Evolutionary conservation across 2,888 invertebrate species (phyloP).

Genomic region (Spilosoma lubricipeda): DNA sequence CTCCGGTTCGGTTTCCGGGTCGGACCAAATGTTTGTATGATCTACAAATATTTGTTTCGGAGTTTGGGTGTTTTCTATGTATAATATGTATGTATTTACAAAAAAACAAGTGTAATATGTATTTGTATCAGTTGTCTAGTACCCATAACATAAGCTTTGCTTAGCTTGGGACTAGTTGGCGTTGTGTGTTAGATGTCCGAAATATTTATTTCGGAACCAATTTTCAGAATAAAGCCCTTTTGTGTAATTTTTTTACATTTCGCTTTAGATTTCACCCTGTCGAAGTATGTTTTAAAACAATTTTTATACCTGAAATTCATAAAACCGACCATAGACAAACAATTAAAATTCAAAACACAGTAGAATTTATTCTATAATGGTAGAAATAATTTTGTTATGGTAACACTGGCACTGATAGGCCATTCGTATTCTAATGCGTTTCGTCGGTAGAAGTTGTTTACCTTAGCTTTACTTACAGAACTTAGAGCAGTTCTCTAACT

Average conservation of each 20-base stretch:
- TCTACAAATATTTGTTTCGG: too few species aligned
- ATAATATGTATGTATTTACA: too few species aligned
- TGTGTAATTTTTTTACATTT: constrained; percentile 33
- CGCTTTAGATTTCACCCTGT: constrained; percentile 25
- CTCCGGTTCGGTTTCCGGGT: too few species aligned
- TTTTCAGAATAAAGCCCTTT: constrained; percentile 17
- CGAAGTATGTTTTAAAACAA: constrained; percentile 20
- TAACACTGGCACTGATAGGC: constrained; percentile 27
- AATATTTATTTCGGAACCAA: too few species aligned
- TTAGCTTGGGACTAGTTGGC: too few species aligned
- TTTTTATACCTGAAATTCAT: neutral
- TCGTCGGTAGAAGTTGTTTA: constrained; percentile 29
- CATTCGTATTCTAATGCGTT: constrained; percentile 36
- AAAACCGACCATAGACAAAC: neutral
- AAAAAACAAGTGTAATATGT: too few species aligned
- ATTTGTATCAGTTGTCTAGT: too few species aligned
- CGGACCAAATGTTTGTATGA: too few species aligned
- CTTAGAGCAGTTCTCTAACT: constrained; percentile 16
- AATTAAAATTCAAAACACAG: constrained; percentile 14
- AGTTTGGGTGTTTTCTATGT: too few species aligned
- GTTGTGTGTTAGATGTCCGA: too few species aligned
- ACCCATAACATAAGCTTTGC: too few species aligned
- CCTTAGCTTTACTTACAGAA: constrained; percentile 9
- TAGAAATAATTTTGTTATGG: constrained; percentile 33
- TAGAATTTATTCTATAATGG: constrained; percentile 12